Evolutionary conservation across 23 tunicate species (phyloP).

Genomic region (Ascidia mentula): DNA sequence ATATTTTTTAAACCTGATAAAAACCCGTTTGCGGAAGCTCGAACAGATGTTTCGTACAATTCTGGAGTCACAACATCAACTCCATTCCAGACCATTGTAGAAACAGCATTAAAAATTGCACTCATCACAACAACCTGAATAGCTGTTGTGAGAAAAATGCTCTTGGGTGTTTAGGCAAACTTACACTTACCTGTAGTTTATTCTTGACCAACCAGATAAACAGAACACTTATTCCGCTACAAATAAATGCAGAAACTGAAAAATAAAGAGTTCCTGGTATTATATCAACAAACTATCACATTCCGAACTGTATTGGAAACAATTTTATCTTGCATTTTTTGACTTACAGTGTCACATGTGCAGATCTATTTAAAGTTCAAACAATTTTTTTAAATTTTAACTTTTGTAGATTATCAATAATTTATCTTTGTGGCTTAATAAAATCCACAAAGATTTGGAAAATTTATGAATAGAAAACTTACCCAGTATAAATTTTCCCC

Average conservation of each 20-base stretch:
- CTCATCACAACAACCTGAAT: slow-evolving; percentile 38
- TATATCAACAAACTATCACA: too few species aligned
- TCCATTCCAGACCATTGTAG: slow-evolving; percentile 78
- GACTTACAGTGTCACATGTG: too few species aligned
- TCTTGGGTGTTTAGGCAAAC: neutral
- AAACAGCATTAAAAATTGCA: slow-evolving; percentile 57
- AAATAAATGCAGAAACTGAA: slow-evolving; percentile 20
- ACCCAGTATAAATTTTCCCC: slow-evolving; percentile 62
- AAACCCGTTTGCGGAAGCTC: slow-evolving; percentile 78
- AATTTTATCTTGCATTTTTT: too few species aligned
- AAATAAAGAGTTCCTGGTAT: slow-evolving; percentile 1
- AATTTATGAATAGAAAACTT: neutral
- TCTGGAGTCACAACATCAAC: slow-evolving; percentile 84
- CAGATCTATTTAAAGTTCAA: too few species aligned
- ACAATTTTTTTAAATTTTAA: too few species aligned
- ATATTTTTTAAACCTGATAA: slow-evolving; percentile 35
- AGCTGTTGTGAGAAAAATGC: neutral
- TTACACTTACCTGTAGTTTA: slow-evolving; percentile 36
- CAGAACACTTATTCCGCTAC: slow-evolving; percentile 53
- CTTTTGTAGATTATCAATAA: too few species aligned
- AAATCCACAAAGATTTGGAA: neutral
- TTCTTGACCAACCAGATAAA: slow-evolving; percentile 59
- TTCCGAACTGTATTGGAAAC: too few species aligned
- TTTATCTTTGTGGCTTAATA: too few species aligned
- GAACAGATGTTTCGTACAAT: slow-evolving; percentile 63